Conservation (phyloP, 2,888 invertebrate genomes). For the Drosophila mettleri region DNA sequence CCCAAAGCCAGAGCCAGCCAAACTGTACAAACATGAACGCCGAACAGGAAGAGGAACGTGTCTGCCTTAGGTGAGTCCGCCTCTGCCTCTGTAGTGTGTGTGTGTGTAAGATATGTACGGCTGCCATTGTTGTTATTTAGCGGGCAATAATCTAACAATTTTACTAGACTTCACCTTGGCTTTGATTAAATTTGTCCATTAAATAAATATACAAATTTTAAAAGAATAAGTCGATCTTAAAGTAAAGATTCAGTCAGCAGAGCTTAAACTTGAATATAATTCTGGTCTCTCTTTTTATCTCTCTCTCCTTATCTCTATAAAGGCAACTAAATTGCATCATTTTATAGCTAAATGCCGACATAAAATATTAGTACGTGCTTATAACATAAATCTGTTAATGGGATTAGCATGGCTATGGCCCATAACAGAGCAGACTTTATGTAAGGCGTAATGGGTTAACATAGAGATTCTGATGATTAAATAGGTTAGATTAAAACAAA, state of each 20-base stretch:
- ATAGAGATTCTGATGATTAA: background rate
- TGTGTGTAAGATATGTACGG: constrained; percentile 17
- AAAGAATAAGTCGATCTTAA: background rate
- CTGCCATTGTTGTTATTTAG: constrained; percentile 16
- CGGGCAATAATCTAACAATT: constrained; percentile 41
- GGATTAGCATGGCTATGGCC: background rate
- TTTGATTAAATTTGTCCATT: constrained; percentile 33
- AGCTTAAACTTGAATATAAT: too few species aligned
- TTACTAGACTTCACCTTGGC: constrained; percentile 25
- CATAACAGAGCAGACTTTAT: background rate
- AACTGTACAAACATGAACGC: constrained; percentile 59
- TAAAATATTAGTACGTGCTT: background rate
- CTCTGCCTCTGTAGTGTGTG: constrained; percentile 9
- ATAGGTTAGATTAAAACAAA: too few species aligned
- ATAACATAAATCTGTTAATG: constrained; percentile 11
- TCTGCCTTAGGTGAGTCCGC: constrained; percentile 74
- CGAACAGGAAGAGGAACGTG: constrained; percentile 71
- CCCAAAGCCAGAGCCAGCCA: constrained; percentile 9
- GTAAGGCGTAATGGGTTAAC: background rate
- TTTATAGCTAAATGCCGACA: background rate
- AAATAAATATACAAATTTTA: constrained; percentile 27
- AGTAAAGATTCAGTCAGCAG: background rate
- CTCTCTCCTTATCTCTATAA: too few species aligned
- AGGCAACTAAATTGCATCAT: background rate
- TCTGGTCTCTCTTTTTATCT: constrained; percentile 2